Base-by-base conservation (phyloP, 2,888 invertebrate species). In the Ashinkailepas kermadecensis region DNA sequence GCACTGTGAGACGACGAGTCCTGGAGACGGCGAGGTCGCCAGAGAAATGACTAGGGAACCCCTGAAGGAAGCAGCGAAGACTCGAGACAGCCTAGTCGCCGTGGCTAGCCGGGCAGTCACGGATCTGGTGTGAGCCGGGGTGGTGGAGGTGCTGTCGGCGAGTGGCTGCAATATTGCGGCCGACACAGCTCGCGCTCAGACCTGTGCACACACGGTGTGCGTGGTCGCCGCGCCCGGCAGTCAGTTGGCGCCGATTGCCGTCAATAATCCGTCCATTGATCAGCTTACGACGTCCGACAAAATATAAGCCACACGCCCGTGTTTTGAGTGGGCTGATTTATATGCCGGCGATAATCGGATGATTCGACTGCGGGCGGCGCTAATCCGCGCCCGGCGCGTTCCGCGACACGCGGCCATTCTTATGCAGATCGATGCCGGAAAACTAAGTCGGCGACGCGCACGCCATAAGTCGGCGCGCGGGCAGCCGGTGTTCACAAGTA, bases 241-340 rank as follows among this genome's bases (percentile, higher is more conserved):
- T 18, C 62, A 7, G 65, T 25, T 25, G 67, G 25, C 65, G 65
- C 23, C 67, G 25, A 25, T 11, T 25, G 67, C 13, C 67, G 67
- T 12, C 74, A 54, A 25, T 74, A 74, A 74, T 74, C 74, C 74
- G 59, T 8, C 15, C 74, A 54, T 54, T 74, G 74, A 74, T 74
- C 74, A 54, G 74, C 74, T 74, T 74, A 74, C 74, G 0, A 18
- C 11, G 54, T 12, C 54, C 74, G 74, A 74, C 74, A 74, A 74
- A 74, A 74, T 74, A 54, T 39, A 74, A 74, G 74, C 74, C 74
- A 74, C 74, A 74, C 74, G 74, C 25, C 39, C 54, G 74, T 74
- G 74, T 74, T 74, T 74, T 74, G 74, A 74, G 74, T 54, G 74
- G 39, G 74, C 54, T 74, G 74, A 74, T 74, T 74, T 74, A 74